Evolutionary conservation across 2,888 invertebrate species (phyloP).

Genomic region (Pseudanteris insignis): DNA sequence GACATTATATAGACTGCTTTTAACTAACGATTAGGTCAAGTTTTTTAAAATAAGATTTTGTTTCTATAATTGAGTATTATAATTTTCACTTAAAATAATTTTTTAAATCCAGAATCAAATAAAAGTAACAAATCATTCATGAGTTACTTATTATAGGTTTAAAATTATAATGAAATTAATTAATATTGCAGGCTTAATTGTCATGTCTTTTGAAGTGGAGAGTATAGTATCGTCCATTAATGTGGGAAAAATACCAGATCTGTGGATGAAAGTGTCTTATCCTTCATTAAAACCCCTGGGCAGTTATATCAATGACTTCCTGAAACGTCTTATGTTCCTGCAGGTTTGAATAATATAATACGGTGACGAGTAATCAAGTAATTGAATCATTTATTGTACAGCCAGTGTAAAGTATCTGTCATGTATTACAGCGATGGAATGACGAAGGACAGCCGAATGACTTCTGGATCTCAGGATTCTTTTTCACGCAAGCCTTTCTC

Average conservation of each 20-base stretch:
- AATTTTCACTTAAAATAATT: no score
- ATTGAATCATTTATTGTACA: no score
- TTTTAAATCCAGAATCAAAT: no score
- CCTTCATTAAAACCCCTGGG: slow-evolving; percentile 92
- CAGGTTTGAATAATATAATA: no score
- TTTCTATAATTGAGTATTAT: neutral
- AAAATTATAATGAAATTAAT: no score
- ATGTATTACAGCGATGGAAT: slow-evolving; percentile 83
- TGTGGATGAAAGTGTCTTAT: slow-evolving; percentile 89
- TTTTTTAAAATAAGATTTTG: no score
- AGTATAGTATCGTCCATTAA: slow-evolving; percentile 86
- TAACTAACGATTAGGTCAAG: no score
- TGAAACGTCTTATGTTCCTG: slow-evolving; percentile 81
- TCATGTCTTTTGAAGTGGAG: slow-evolving; percentile 87
- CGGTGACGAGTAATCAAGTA: no score
- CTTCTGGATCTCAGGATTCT: slow-evolving; percentile 95
- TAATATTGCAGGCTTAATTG: slow-evolving; percentile 76
- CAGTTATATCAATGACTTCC: slow-evolving; percentile 85
- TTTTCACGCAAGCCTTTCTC: slow-evolving; percentile 94
- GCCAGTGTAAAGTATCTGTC: no score
- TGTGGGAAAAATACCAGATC: slow-evolving; percentile 82
- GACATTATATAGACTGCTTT: no score
- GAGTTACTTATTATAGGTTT: no score
- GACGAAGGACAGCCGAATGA: slow-evolving; percentile 80
- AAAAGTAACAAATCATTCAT: neutral